Conservation (phyloP, 2,797 vertebrate genomes). For the Mycteria americana region DNA sequence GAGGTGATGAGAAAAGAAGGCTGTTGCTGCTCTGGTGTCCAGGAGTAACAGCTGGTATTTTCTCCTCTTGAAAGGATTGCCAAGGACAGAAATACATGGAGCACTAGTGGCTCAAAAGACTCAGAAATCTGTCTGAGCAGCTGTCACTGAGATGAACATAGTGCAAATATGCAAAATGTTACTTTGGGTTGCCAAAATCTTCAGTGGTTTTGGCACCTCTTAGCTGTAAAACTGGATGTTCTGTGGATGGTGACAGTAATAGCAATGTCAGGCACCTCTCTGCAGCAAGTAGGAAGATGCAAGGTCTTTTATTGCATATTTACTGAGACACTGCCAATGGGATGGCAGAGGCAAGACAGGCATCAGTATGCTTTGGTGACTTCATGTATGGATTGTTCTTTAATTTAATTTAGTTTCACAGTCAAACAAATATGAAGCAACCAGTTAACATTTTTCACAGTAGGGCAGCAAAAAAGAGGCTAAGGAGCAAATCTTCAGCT, state of each 20-base stretch:
- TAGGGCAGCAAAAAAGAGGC: not conserved
- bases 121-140: conserved; percentile 77
- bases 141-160: conserved; percentile 66
- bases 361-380: not conserved
- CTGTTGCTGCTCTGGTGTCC: conserved; percentile 21
- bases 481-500: not conserved
- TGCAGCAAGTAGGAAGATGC: not conserved
- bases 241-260: not conserved
- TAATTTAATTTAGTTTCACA: conserved; percentile 17
- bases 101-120: conserved; percentile 47
- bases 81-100: conserved; percentile 65
- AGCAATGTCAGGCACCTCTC: not conserved
- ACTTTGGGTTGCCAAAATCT: conserved; percentile 60
- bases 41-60: conserved; percentile 76
- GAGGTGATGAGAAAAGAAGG: conserved; percentile 11
- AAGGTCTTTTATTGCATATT: not conserved
- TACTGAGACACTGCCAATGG: not conserved
- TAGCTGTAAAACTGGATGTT: not conserved
- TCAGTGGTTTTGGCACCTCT: conserved; percentile 54
- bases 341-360: not conserved
- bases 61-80: conserved; percentile 70
- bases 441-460: not conserved
- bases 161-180: conserved; percentile 56
- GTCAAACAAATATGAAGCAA: not conserved
- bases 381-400: not conserved